Conservation (phyloP, 92 coral and sea anemone species). For the Paramuricea clavata region DNA sequence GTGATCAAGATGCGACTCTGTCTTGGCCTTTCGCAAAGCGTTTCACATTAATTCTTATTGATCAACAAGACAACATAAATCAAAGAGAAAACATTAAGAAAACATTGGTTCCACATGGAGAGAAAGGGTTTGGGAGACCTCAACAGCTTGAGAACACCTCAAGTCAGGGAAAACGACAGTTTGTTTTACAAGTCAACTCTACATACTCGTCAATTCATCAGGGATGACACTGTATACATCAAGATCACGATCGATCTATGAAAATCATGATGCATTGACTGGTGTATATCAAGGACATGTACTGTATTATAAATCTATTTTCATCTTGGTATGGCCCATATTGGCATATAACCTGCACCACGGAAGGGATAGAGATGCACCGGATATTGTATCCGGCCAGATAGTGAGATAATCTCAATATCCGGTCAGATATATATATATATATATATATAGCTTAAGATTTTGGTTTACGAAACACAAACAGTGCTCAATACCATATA, state of each 20-base stretch:
- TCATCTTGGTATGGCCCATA: not conserved
- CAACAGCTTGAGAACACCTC: not conserved
- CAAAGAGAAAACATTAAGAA: not conserved
- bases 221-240: not conserved
- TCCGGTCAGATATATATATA: too few species aligned
- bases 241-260: not conserved
- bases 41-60: not conserved
- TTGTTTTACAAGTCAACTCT: slow-evolving; percentile 4
- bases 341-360: too few species aligned
- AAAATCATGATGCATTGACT: not conserved
- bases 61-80: slow-evolving; percentile 4
- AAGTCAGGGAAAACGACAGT: not conserved
- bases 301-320: not conserved
- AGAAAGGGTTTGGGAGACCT: not conserved
- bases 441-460: too few species aligned
- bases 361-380: too few species aligned
- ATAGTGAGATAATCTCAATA: too few species aligned
- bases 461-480: too few species aligned
- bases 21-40: slow-evolving; percentile 28
- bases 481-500: too few species aligned
- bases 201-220: not conserved
- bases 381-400: too few species aligned
- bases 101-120: not conserved
- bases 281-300: not conserved
- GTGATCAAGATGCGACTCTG: slow-evolving; percentile 8